phyloP scores from a whole-genome alignment of 2,888 invertebrate species.

The Harpalus rubripes region DNA sequence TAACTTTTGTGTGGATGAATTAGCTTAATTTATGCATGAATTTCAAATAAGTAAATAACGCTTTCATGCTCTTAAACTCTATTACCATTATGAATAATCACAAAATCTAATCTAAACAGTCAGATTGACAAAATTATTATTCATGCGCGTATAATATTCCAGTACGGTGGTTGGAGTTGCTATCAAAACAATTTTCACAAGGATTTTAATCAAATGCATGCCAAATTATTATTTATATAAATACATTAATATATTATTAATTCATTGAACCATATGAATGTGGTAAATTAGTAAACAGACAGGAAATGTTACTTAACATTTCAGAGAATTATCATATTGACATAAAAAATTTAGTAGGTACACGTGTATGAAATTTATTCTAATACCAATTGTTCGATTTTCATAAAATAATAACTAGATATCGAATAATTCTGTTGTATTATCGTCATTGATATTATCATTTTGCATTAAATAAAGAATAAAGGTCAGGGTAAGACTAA shows the following conservation, averaged over 20 bases:
- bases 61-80: not conserved
- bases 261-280: not conserved
- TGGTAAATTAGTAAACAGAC: too few relatives aligned
- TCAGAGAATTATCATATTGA: too few relatives aligned
- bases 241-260: not conserved
- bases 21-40: not conserved
- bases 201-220: not conserved
- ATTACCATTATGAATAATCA: not conserved
- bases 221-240: not conserved
- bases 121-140: not conserved
- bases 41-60: not conserved
- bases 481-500: too few relatives aligned
- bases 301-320: too few relatives aligned
- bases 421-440: too few relatives aligned
- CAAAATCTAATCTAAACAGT: not conserved
- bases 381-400: too few relatives aligned
- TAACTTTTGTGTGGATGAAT: slow-evolving; percentile 4
- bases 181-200: not conserved
- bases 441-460: too few relatives aligned
- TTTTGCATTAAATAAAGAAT: too few relatives aligned
- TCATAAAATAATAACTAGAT: too few relatives aligned
- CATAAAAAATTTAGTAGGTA: too few relatives aligned
- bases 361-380: too few relatives aligned
- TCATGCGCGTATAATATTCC: not conserved
- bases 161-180: not conserved